Evolutionary conservation across 2,888 invertebrate genomes (phyloP), one percentile per base, ranked within the genome.

Genomic region (Parthenolecanium corni): DNA sequence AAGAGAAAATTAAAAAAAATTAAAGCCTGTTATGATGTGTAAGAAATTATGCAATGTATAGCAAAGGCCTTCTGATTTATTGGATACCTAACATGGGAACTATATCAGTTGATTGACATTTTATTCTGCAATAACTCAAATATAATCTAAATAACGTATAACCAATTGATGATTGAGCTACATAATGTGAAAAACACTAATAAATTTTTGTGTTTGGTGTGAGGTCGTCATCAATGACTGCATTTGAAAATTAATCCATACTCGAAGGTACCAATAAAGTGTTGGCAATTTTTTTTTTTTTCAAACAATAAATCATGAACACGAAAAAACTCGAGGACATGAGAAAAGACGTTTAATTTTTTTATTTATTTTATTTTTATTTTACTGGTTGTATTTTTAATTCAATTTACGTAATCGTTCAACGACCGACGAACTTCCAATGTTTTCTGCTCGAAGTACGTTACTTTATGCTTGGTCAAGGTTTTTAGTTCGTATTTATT

Each of bases 391-490:
- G 44, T 16, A 14, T 42, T 42, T 42, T 16, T 9, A 18, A 42
- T 18, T 18, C 44, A 42, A 42, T 42, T 49, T 49, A 49, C 49
- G 49, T 21, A 49, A 49, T 12, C 49, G 49, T 12, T 49, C 56
- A 44, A 18, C 44, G 56, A 56, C n/a, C 56, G 42, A 42, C 42
- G 42, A 56, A 44, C 56, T 44, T 56, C 44, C 11, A 25, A 23
- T 14, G 24, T 56, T 56, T 56, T 56, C 56, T 56, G 56, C 56
- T 25, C 24, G 56, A 44, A 18, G 49, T 49, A 49, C 49, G 49
- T 18, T 23, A 21, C 23, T 38, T 40, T 56, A 44, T 18, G 20
- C 16, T 42, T 56, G 56, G 56, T 56, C 56, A 56, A 56, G 56
- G 56, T 56, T 42, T 56, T n/a, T 31, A 31, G 9, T 31, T 31